Evolutionary conservation across 1,140 invertebrate genomes (phyloP).

Genomic region (Lysiphlebus fabarum): DNA sequence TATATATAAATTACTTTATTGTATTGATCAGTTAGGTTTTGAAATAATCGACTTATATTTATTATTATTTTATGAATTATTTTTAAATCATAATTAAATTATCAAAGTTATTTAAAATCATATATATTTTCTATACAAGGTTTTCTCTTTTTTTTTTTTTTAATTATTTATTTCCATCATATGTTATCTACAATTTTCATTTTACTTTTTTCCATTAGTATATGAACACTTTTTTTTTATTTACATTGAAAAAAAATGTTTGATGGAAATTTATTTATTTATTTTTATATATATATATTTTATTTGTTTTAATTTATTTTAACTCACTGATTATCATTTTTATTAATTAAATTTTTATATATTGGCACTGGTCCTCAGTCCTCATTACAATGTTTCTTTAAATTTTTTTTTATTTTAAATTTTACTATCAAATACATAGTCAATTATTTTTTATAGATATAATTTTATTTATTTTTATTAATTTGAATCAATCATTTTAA

Average conservation of each 20-base stretch:
- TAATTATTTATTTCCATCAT: background rate
- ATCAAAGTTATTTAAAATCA: constrained; percentile 2
- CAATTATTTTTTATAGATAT: too few relatives aligned
- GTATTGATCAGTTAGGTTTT: constrained; percentile 1
- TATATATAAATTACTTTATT: constrained; percentile 37
- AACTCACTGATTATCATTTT: background rate
- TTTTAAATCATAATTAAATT: background rate
- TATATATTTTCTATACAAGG: constrained; percentile 6
- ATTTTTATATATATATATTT: constrained; percentile 1
- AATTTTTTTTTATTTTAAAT: background rate
- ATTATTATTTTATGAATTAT: constrained; percentile 9
- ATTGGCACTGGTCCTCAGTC: constrained; percentile 6
- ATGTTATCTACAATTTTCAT: background rate
- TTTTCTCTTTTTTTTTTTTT: constrained; percentile 12
- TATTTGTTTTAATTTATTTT: background rate
- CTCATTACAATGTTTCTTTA: background rate
- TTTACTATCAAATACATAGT: constrained; percentile 1
- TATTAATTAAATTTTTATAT: constrained; percentile 13
- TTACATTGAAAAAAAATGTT: constrained; percentile 4
- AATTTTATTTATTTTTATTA: too few relatives aligned
- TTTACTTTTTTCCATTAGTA: background rate
- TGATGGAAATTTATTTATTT: constrained; percentile 2
- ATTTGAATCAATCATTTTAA: too few relatives aligned
- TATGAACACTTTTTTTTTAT: constrained; percentile 12
- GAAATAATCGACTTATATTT: constrained; percentile 7